Base-by-base conservation (phyloP, 2,797 vertebrate species). In the Pipistrellus pygmaeus region DNA sequence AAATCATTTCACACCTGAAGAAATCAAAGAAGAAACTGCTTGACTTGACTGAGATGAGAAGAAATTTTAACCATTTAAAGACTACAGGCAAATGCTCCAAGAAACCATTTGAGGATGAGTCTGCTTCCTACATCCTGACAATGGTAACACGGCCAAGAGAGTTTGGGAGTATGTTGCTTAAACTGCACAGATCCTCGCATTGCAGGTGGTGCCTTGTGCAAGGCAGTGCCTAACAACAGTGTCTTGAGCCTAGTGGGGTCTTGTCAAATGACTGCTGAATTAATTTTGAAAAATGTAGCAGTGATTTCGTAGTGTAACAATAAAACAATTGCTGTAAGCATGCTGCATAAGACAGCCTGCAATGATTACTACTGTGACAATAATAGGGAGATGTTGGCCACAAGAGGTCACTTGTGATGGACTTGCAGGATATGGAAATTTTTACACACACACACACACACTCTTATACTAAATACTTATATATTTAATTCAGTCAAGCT, bases 1-100 rank as follows among this genome's bases (percentile, higher is more conserved):
- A 93, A 97, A 93, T 69, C 75, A 35, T 82, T 93, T 91, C 77
- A 83, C 57, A 81, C 35, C 32, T 51, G 30, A 94, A 38, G 3
- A 91, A 95, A 90, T 78, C 51, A 85, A 94, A 94, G 66, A 44
- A 81, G 76, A 84, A 30, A 32, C 44, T 94, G 71, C 53, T 68
- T 75, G 41, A 71, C 53, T 68, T 75, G 41, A 64, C 23, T 23
- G 55, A 66, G 71, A 85, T 41, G 6, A 35, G 35, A 95, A 41
- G 76, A 62, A 17, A 57, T 71, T 87, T 95, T 73, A 94, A 87
- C 48, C 41, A 85, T 68, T 89, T 90, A 91, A 85, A 48, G 32
- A 85, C 85, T 30, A 5, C 2, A 93, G 64, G 20, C 53, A 85
- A 96, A 95, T 73, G 18, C 30, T 32, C 81, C 55, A 82, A 93